These are phyloP conservation scores for Spilogale gracilis DNA, from an alignment of 2,113 vertebrate genomes.

Conservation along the genomic window DNA sequence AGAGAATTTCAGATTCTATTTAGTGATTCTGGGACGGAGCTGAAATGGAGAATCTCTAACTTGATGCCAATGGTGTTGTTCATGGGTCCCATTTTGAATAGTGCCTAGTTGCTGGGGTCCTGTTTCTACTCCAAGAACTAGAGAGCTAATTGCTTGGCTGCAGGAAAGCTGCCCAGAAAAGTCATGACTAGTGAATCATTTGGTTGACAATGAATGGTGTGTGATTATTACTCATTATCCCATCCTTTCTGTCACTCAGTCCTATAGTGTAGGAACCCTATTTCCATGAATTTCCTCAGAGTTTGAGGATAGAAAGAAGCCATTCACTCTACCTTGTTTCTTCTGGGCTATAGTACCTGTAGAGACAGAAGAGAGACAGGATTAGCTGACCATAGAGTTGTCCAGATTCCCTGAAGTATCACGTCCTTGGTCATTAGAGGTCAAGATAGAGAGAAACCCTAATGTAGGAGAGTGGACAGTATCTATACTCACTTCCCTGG, in stretches of 20 bases:
- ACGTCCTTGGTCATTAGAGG: background rate
- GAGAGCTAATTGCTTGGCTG: background rate
- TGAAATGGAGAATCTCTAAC: background rate
- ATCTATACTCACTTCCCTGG: background rate
- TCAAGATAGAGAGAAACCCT: background rate
- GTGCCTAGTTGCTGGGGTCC: background rate
- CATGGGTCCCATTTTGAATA: background rate
- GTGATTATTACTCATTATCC: background rate
- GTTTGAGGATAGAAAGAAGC: slow-evolving; percentile 34
- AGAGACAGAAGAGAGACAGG: slow-evolving; percentile 50
- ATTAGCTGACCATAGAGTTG: background rate
- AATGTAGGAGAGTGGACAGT: background rate
- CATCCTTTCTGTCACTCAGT: background rate
- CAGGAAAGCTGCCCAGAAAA: background rate
- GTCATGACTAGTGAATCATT: background rate
- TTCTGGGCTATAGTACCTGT: slow-evolving; percentile 25
- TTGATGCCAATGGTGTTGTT: background rate
- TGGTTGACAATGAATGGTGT: background rate
- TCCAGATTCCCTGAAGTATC: background rate
- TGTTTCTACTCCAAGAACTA: slow-evolving; percentile 34
- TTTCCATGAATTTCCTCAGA: slow-evolving; percentile 18
- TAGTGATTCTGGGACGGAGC: background rate
- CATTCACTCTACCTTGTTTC: slow-evolving; percentile 69
- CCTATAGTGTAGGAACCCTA: background rate
- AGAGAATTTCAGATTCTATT: slow-evolving; percentile 8